Base-by-base conservation (phyloP, 2,113 vertebrate genomes). In the Megaceryle torquata region DNA sequence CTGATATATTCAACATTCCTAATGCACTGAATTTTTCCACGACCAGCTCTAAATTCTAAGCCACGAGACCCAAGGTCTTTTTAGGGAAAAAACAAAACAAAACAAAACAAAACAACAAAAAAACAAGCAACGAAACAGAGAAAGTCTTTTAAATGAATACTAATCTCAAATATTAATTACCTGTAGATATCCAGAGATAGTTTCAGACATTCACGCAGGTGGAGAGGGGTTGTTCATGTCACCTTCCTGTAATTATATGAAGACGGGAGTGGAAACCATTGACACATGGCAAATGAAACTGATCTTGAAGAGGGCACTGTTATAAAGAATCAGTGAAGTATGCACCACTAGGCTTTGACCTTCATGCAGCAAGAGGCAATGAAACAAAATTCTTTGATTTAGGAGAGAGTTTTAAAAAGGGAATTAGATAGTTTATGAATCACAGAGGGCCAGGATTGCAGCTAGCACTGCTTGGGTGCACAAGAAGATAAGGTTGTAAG, bases 321-420 rank as follows among this genome's bases (percentile, higher is more conserved):
- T 89, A 94, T 92, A 95, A 96, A 92, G 95, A 93, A 89, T n/a
- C 94, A 89, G 64, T 92, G 95, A 94, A 94, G 86, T 95, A 96
- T 89, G 88, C 86, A 89, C 43, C 44, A 70, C 88, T 87, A 91
- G 88, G 68, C 74, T 96, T 86, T 97, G 93, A 97, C 96, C 95
- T 97, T 97, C 95, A 94, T 94, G 83, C 86, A 87, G 93, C 59
- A 74, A 88, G 86, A 94, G 86, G 82, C 86, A 95, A 89, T 92
- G 91, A 96, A 96, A 93, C 77, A 85, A 84, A 94, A 90, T 83
- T 89, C 46, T 93, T 77, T 95, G 77, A 96, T 97, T 96, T 95
- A 96, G 87, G 77, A 91, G 48, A 89, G 26, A 21, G 56, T 86
- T 96, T 92, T 24, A 41, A 74, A 72, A 82, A 17, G 12, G 76